Evolutionary conservation across 1,140 invertebrate genomes (phyloP), one percentile per base, ranked within the genome.

Genomic region (Trinorchestia longiramus): DNA sequence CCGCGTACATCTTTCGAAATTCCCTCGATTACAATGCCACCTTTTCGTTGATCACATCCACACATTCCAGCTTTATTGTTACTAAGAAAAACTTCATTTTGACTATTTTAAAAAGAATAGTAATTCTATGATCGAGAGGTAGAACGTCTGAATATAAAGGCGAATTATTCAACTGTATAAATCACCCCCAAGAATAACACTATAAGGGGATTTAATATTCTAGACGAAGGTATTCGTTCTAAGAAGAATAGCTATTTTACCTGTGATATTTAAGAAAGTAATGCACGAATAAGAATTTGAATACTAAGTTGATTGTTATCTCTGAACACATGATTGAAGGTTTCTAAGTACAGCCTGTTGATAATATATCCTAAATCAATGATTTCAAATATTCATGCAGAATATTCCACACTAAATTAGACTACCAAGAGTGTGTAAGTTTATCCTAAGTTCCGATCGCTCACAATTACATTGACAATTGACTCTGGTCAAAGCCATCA

Each of bases 1-100:
- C 92, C 92, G 11, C 92, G 41, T 94, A 36, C 0, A 94, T 94
- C 92, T 94, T 42, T 91, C 41, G 88, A 91, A 77, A 77, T 77
- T 77, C 28, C 62, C 62, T 77, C 62, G 62, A 77, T 77, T 77
- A 77, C 62, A 77, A 36, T 77, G 62, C 62, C 62, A 77, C 62
- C 62, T 77, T 77, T 77, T 77, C 62, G 62, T 28, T 77, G 62
- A 77, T 77, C 28, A 77, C 62, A 36, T 19, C 6, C 62, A 77
- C 62, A 77, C 36, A 77, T 77, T 77, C 8, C 36, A 77, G 28
- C 62, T 15, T 77, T 77, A 77, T 77, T 36, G 11, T 77, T 15
- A 36, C 15, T 77, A 11, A 77, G 62, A 77, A 53, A 53, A 19
- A 77, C 62, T 77, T 36, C 62, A 77, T 36, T 77, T 77, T 36